A percentile compares a stretch with the other conserved stretches of the same genome.
Evolutionary conservation across 2,797 vertebrate species (phyloP).

Genomic region (Sylvilagus floridanus): DNA sequence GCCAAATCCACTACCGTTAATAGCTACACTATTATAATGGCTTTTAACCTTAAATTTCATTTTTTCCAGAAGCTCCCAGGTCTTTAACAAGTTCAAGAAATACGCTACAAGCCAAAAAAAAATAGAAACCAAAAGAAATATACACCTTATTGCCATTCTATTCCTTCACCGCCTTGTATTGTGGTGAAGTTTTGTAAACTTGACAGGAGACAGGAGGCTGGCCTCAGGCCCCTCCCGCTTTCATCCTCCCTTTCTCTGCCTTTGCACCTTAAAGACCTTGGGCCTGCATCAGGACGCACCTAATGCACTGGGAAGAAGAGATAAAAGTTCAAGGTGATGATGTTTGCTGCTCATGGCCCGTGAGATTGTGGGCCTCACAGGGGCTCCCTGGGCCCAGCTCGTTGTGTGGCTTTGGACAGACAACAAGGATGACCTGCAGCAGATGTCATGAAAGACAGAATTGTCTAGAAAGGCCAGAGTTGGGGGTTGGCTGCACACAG

Average conservation of each 20-base stretch:
- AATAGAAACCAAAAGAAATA: conserved; percentile 19
- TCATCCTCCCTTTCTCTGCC: background rate
- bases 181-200: background rate
- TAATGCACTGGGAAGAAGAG: background rate
- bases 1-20: conserved; percentile 71
- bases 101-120: background rate
- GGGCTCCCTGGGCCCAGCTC: background rate
- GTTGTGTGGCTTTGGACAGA: background rate
- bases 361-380: background rate
- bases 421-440: background rate
- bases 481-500: background rate
- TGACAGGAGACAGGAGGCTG: background rate
- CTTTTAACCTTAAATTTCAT: conserved; percentile 68
- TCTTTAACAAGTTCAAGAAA: conserved; percentile 70
- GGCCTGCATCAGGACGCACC: background rate
- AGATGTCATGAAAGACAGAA: background rate
- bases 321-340: background rate
- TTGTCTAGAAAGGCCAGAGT: background rate
- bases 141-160: background rate
- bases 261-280: background rate
- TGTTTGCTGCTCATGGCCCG: background rate
- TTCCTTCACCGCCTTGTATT: background rate
- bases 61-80: conserved; percentile 57
- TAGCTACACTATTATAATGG: conserved; percentile 54
- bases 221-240: background rate